Evolutionary conservation across 2,113 vertebrate species (phyloP), one percentile per base, ranked within the genome.

Genomic region (Ranitomeya variabilis): DNA sequence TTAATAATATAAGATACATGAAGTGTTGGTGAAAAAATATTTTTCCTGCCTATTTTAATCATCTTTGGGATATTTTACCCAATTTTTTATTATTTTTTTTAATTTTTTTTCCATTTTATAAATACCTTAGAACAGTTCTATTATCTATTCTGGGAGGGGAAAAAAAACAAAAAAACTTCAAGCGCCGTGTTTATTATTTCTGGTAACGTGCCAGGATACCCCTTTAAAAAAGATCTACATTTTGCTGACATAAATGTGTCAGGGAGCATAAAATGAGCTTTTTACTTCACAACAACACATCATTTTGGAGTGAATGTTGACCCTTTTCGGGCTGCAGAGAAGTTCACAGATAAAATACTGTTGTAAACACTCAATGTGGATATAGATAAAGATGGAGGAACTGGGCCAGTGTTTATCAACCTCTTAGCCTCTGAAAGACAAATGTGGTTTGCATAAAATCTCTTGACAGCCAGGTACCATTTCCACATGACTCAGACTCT

Each of bases 161-260:
- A 54, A 64, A 81, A 81, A 82, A 26, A 54, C 51, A 81, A 81
- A 82, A 82, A 83, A 67, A 14, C 51, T 57, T 80, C 62, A 87
- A 55, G 45, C 59, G 11, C 21, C 19, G 26, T n/a, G 62, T 83
- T 82, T 83, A 62, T 83, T 83, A 83, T 83, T 88, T 15, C 59
- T 88, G 87, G 80, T 52, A n/a, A 23, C 0, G n/a, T 54, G 87
- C 80, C 87, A 88, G 59, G 26, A 64, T 76, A 23, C 37, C 69
- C 79, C 77, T 60, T 55, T 80, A 80, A 87, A 87, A 87, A 87
- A 87, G 73, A 69, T 64, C 74, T 80, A 78, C 62, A 54, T 83
- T 77, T 76, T 83, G 80, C 87, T 83, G 87, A 88, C 81, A 88
- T 88, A 88, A 88, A 88, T 83, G 87, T 88, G 87, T 88, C 87